Percentiles rank a stretch among this genome's conserved stretches.
Conservation (phyloP, 2,113 vertebrate genomes). For the Pelmatolapia mariae region DNA sequence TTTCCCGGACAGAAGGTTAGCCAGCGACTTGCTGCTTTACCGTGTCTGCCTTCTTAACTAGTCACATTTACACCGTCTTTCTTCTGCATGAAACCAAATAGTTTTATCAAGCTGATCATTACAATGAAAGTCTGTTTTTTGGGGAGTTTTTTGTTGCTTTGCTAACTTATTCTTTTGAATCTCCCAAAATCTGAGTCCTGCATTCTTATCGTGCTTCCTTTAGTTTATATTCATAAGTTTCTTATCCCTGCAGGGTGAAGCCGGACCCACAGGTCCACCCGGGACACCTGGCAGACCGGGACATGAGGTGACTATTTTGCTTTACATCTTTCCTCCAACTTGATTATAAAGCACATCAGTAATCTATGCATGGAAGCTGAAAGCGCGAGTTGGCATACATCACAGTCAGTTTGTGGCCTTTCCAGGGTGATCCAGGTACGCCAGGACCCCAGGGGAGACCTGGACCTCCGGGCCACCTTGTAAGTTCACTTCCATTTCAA, state of each 20-base stretch:
- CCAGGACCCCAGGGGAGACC: constrained; percentile 86
- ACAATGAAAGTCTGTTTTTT: background rate
- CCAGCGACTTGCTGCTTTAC: background rate
- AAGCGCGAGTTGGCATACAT: background rate
- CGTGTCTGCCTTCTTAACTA: background rate
- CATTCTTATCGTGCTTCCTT: background rate
- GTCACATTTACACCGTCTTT: background rate
- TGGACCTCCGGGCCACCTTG: constrained; percentile 84
- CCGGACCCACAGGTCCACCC: constrained; percentile 80
- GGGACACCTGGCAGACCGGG: constrained; percentile 80
- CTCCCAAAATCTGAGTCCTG: background rate
- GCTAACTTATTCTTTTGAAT: background rate
- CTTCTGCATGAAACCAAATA: background rate
- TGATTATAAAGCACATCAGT: background rate
- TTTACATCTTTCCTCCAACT: background rate
- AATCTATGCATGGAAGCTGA: background rate
- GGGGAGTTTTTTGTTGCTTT: background rate
- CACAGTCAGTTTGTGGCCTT: background rate
- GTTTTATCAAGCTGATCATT: background rate
- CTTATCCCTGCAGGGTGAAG: constrained; percentile 77
- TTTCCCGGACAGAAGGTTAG: constrained; percentile 72
- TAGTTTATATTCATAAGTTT: background rate
- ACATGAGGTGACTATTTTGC: constrained; percentile 74
- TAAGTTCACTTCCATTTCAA: constrained; percentile 60
- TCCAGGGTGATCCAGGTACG: constrained; percentile 87